Evolutionary conservation across 2,888 invertebrate species (phyloP).

Genomic region (Rapana venosa): DNA sequence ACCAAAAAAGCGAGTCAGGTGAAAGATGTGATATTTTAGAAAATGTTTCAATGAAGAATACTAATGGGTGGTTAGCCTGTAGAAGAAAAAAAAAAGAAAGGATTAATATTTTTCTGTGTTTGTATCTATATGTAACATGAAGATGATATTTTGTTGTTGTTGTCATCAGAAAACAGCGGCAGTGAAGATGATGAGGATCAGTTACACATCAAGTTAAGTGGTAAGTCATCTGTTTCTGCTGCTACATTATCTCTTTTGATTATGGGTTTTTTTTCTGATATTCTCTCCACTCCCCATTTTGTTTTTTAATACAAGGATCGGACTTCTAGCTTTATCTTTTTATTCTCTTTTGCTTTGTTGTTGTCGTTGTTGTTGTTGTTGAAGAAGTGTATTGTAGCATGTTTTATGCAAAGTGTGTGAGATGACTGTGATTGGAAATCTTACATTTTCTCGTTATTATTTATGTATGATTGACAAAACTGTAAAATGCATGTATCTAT

Average conservation of each 20-base stretch:
- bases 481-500: neutral
- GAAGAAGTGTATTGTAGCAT: no score
- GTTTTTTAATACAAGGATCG: neutral
- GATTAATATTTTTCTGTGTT: no score
- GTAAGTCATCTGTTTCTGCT: constrained; percentile 28
- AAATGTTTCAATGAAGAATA: no score
- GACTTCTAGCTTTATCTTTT: neutral
- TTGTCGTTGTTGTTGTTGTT: neutral
- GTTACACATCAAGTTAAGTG: constrained; percentile 43
- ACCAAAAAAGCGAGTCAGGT: no score
- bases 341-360: neutral
- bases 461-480: no score
- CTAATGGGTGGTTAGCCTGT: no score
- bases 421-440: no score
- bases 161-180: constrained; percentile 70
- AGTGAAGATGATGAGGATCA: constrained; percentile 71
- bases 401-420: no score
- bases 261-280: neutral
- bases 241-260: neutral
- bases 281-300: neutral
- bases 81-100: no score
- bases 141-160: constrained; percentile 35
- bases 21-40: no score
- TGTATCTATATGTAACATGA: no score
- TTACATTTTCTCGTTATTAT: no score